phyloP scores from a whole-genome alignment of 2,797 vertebrate species.

The Halcyon chelicuti region DNA sequence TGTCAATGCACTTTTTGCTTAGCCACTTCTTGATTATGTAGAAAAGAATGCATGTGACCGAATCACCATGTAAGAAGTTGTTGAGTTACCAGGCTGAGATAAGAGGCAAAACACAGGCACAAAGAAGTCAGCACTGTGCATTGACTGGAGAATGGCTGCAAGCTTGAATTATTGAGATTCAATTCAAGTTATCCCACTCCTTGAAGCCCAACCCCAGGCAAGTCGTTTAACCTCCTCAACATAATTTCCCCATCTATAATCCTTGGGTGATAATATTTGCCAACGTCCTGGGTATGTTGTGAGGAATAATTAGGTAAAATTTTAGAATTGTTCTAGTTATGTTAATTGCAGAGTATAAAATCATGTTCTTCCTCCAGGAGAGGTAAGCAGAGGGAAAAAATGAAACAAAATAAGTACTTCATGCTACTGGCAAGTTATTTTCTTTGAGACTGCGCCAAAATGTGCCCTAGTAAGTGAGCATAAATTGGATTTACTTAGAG shows the following conservation, averaged over 20 bases:
- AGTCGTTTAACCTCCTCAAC: neutral
- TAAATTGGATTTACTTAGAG: neutral
- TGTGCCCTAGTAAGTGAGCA: neutral
- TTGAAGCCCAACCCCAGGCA: neutral
- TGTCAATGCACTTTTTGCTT: neutral
- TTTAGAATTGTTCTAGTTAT: neutral
- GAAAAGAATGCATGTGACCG: neutral
- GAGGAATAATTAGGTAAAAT: neutral
- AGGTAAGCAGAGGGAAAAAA: neutral
- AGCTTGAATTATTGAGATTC: neutral
- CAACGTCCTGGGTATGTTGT: neutral
- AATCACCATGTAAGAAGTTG: neutral
- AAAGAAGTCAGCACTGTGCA: neutral
- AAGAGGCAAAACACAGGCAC: neutral
- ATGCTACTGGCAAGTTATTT: neutral
- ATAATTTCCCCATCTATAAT: neutral
- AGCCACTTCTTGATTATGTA: neutral
- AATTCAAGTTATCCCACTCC: neutral
- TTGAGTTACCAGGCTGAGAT: neutral
- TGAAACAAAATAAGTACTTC: neutral
- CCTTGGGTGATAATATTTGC: neutral
- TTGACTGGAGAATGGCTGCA: neutral
- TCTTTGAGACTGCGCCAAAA: neutral
- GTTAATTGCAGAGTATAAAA: neutral
- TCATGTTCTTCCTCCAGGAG: neutral